Base-by-base conservation (phyloP, 2,888 invertebrate species). In the Pammene aurita region DNA sequence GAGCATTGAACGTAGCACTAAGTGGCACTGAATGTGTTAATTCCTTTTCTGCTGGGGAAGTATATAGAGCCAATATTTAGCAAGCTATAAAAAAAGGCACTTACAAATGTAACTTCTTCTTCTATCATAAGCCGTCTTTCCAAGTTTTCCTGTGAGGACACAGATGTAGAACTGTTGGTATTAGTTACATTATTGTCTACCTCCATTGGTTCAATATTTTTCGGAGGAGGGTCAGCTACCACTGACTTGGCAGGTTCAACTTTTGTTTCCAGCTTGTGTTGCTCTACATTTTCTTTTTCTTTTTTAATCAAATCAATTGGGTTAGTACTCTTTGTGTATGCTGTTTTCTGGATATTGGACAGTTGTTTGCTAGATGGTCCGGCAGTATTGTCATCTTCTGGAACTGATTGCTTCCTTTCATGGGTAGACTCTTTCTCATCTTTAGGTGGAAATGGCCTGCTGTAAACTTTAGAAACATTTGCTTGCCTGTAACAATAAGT, bases 391-490 rank as follows among this genome's bases (percentile, higher is more conserved):
- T 38, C 62, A 57, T 50, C 73, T 56, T n/a, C 66, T 65, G 63
- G 11, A 66, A 66, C 42, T 44, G 73, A 35, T 26, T 55, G 16
- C 50, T 71, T 73, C 50, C 66, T 41, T 50, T 69, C 65, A 26
- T 61, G 44, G 34, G 14, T 44, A n/a, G 46, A 34, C 55, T 16
- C 26, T 61, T 62, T 50, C n/a, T 71, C 66, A 60, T 72, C 60
- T 67, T 75, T 77, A 46, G 77, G 76, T 61, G 80, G 71, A 52
- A 80, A 72, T 55, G 83, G 76, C 62, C 78, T 77, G 63, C 89
- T 91, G 87, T 85, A 94, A 72, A 94, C 93, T 62, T 93, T 85
- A 75, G 95, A 94, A 7, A 96, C 94, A 88, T 96, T 96, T 0
- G 96, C 96, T 89, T 96, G 96, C 14, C 94, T 94, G 73, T 66